Conservation (phyloP, 2,797 vertebrate species). For the Pelodytes ibericus region DNA sequence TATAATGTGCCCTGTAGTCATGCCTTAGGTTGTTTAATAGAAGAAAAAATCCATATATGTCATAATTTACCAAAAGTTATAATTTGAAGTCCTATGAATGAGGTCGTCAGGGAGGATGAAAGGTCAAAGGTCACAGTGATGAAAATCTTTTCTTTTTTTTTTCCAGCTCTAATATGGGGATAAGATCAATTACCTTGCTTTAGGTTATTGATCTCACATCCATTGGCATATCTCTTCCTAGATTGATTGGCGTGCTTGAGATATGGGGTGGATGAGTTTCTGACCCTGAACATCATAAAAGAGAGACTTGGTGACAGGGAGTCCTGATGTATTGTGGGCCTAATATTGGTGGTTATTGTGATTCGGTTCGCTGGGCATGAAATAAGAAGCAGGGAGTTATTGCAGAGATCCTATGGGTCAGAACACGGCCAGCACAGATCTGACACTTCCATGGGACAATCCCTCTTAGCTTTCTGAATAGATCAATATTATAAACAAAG, state of each 20-base stretch:
- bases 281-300: conserved; percentile 65
- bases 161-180: conserved; percentile 82
- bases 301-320: conserved; percentile 41
- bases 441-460: conserved; percentile 33
- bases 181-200: conserved; percentile 87
- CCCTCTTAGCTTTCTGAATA: conserved; percentile 18
- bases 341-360: conserved; percentile 44
- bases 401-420: conserved; percentile 31
- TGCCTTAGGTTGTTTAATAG: conserved; percentile 30
- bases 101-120: conserved; percentile 66
- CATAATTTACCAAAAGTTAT: conserved; percentile 42
- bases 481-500: conserved; percentile 53
- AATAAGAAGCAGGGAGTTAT: conserved; percentile 52
- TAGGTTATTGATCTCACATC: conserved; percentile 79
- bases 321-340: conserved; percentile 47
- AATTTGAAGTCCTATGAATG: conserved; percentile 47
- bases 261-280: conserved; percentile 70
- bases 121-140: conserved; percentile 83
- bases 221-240: conserved; percentile 71
- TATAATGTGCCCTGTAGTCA: conserved; percentile 43
- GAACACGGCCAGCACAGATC: conserved; percentile 29
- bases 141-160: conserved; percentile 86
- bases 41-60: conserved; percentile 46
- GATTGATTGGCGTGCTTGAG: conserved; percentile 67
- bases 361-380: conserved; percentile 47